Evolutionary conservation across 2,797 vertebrate genomes (phyloP), one percentile per base, ranked within the genome.

Genomic region (Falco columbarius): DNA sequence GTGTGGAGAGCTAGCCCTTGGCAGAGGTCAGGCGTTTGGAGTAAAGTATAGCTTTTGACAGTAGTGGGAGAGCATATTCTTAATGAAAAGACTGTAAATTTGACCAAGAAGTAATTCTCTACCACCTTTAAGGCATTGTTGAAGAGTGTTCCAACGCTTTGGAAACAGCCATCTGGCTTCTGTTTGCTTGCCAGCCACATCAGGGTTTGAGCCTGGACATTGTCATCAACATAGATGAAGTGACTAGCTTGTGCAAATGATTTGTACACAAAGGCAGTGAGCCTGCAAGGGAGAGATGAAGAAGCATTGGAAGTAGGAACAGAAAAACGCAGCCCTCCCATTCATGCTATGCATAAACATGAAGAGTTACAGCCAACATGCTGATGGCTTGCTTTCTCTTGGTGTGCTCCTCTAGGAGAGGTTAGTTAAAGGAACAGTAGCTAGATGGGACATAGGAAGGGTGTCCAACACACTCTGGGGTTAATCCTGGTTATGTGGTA

Each of bases 241-340:
- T 38, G 84, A 44, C 61, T 97, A 1, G 98, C 98, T 34, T 95
- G 97, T 24, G 95, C 98, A 27, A 99, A 99, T 21, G 98, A 98
- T 95, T 99, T 99, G 97, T 99, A 98, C 93, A 99, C 98, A 68
- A 99, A 99, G 5, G 98, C 90, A 10, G 98, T 99, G 85, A 99
- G 97, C 99, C 99, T 99, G 92, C 80, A 80, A 66, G 85, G 75
- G 23, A 83, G 71, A 58, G 32, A 38, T 12, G 40, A 32, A 94
- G 14, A 18, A 65, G 13, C 40, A 9, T 2, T 72, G 56, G 27
- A 88, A 88, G 6, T 4, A 81, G 19, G 42, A 77, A 34, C 17
- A 92, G 55, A 42, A 79, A 34, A 72, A 54, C 5, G n/a, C 11
- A 81, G 4, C 19, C 11, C 38, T 94, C 51, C 24, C 3, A 3